Base-by-base conservation (phyloP, 2,797 vertebrate genomes). In the Lates japonicus region DNA sequence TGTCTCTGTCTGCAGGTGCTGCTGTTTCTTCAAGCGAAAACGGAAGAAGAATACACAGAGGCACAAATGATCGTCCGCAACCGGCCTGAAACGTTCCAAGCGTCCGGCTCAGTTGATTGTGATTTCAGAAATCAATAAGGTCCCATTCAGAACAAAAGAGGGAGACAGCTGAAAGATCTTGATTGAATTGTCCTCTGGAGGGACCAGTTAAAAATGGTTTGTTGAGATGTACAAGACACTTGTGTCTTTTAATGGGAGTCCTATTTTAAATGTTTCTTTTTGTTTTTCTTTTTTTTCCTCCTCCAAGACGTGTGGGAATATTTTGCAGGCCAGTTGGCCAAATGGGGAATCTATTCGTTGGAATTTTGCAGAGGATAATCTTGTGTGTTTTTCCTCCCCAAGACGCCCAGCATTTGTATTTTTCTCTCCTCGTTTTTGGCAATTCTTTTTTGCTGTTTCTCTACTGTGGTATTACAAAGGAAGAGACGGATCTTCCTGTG, bases 1-100 rank as follows among this genome's bases (percentile, higher is more conserved):
- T n/a, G 5, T 65, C 29, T 92, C 74, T 83, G 57, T 91, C 71
- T 84, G 70, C 94, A 99, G 98, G 98, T 99, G 98, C 97, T 99
- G 98, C 96, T 99, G 98, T 90, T 99, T 99, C 96, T 99, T 99
- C 95, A 99, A 98, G 94, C 96, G 97, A 93, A 99, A 99, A 98
- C 96, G 98, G 95, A 99, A 98, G 97, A 99, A 99, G 97, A 97
- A 97, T 80, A 96, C 97, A 54, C 96, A 97, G 67, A 96, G 98
- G 87, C 98, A 99, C 95, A 99, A 99, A 97, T 99, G 97, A 99
- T 95, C 82, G 5, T 44, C 61, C 78, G 3, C 64, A 78, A 41
- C 72, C 64, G 57, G 89, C 84, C 80, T 58, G 76, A 86, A 82
- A 66, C 13, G 41, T 65, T 81, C 51, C 71, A 46, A 55, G 74